phyloP scores from a whole-genome alignment of 2,797 vertebrate genomes.

The Alectoris magna region DNA sequence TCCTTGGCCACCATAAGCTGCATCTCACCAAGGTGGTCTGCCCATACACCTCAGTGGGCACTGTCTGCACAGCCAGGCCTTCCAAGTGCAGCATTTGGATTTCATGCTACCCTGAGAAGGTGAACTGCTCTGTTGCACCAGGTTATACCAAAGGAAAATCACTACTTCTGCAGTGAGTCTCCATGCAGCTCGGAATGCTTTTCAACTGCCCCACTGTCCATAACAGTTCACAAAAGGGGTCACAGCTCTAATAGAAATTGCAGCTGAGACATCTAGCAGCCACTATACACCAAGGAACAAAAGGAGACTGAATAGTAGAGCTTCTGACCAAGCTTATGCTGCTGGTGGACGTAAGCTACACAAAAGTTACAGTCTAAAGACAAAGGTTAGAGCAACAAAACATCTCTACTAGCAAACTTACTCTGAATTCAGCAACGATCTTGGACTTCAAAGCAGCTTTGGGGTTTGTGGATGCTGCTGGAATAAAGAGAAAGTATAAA shows the following conservation, averaged over 20 bases:
- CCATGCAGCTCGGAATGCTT: rapidly evolving
- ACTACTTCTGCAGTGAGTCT: rapidly evolving
- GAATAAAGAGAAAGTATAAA: conserved; percentile 11
- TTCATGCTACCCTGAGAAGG: neutral
- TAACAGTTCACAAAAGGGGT: neutral
- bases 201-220: no score
- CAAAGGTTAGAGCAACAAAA: rapidly evolving
- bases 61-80: neutral
- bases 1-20: neutral
- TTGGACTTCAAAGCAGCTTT: conserved; percentile 96
- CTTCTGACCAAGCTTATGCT: neutral
- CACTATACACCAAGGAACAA: neutral
- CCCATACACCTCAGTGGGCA: rapidly evolving
- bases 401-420: conserved; percentile 77
- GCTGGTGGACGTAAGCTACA: neutral
- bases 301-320: rapidly evolving
- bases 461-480: conserved; percentile 83
- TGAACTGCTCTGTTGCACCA: neutral
- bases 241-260: neutral
- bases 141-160: neutral
- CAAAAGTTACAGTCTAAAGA: neutral
- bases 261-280: neutral
- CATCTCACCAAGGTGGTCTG: neutral
- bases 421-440: conserved; percentile 96
- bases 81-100: rapidly evolving